Evolutionary conservation across 2,888 invertebrate species (phyloP).

Genomic region (Auanema freiburgensis): DNA sequence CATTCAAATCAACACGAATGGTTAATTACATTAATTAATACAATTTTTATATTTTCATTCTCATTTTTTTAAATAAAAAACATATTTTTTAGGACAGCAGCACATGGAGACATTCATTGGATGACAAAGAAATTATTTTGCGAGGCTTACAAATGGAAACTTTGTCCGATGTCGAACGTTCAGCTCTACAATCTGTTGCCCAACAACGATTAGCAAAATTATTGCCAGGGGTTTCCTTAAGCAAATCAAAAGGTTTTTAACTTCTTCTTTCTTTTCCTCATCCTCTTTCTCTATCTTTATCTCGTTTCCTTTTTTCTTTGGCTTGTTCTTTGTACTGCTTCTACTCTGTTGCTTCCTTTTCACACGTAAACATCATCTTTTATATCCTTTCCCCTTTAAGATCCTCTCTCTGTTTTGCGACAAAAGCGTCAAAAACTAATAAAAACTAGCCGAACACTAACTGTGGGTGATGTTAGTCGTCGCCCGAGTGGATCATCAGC

Average conservation of each 20-base stretch:
- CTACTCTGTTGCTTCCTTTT: background rate
- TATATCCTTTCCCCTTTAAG: conserved; percentile 16
- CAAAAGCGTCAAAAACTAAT: conserved; percentile 66
- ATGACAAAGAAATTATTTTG: conserved; percentile 74
- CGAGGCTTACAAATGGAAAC: conserved; percentile 76
- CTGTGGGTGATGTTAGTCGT: conserved; percentile 66
- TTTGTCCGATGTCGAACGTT: conserved; percentile 73
- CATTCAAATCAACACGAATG: too few relatives aligned
- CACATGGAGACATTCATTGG: conserved; percentile 40
- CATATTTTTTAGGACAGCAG: conserved; percentile 30
- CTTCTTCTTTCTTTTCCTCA: conserved; percentile 1
- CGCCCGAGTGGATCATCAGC: conserved; percentile 28
- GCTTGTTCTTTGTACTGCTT: background rate
- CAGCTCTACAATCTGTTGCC: conserved; percentile 69
- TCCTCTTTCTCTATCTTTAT: conserved; percentile 22
- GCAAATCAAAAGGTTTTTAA: conserved; percentile 34
- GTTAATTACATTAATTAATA: too few relatives aligned
- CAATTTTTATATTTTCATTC: background rate
- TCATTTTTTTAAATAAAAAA: background rate
- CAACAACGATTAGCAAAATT: conserved; percentile 76
- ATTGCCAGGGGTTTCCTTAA: conserved; percentile 36
- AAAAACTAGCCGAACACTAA: conserved; percentile 80
- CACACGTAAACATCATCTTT: background rate
- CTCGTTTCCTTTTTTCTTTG: conserved; percentile 12
- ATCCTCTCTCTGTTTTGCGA: conserved; percentile 37